Conservation (phyloP, 1,140 invertebrate species). For the Battus philenor region DNA sequence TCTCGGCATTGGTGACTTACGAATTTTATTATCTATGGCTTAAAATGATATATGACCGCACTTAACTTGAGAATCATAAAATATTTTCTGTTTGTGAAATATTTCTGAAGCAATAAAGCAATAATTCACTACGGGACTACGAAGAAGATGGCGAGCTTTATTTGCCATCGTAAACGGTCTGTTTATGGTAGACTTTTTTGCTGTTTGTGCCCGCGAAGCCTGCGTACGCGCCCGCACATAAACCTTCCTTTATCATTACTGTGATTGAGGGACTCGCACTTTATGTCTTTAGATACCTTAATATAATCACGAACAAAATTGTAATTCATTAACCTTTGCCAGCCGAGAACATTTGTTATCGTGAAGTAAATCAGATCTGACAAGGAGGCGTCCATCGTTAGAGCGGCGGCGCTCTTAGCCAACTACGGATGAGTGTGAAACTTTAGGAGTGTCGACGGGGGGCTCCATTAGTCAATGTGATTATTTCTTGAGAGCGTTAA, state of each 20-base stretch:
- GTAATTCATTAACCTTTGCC: constrained; percentile 27
- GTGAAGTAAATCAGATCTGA: constrained; percentile 32
- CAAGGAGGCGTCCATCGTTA: constrained; percentile 25
- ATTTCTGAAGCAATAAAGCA: constrained; percentile 75
- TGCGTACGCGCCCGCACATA: constrained; percentile 51
- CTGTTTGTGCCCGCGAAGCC: constrained; percentile 33
- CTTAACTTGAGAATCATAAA: constrained; percentile 75
- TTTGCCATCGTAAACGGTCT: constrained; percentile 70
- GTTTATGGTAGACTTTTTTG: constrained; percentile 71
- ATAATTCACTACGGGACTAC: constrained; percentile 74
- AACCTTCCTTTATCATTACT: constrained; percentile 50
- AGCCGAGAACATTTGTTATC: constrained; percentile 35
- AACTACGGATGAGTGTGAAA: constrained; percentile 41
- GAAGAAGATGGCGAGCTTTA: constrained; percentile 71
- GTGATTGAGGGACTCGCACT: constrained; percentile 28
- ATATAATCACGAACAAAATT: constrained; percentile 15
- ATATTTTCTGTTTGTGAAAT: constrained; percentile 76
- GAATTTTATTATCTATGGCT: constrained; percentile 75
- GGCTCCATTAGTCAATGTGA: constrained; percentile 71
- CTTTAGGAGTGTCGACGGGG: constrained; percentile 68
- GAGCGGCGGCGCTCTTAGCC: constrained; percentile 35
- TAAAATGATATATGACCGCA: constrained; percentile 72
- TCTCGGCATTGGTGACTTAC: constrained; percentile 65
- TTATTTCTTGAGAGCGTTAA: constrained; percentile 69
- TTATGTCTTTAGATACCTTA: constrained; percentile 10